phyloP scores from a whole-genome alignment of 2,797 vertebrate species.

The Tokudaia muenninki region DNA sequence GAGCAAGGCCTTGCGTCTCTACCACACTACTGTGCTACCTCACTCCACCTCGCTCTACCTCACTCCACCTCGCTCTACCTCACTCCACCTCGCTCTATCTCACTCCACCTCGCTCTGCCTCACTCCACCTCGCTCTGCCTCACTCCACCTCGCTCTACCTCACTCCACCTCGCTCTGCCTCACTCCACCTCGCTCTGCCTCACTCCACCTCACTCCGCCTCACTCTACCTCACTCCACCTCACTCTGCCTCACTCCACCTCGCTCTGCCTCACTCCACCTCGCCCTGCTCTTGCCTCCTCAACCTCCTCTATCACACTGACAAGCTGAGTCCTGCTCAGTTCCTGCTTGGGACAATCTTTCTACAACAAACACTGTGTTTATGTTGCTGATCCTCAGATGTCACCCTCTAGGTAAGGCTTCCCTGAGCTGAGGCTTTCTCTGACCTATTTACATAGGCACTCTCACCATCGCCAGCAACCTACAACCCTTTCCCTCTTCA shows the following conservation, averaged over 20 bases:
- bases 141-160: no score
- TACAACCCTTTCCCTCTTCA: neutral
- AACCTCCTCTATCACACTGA: neutral
- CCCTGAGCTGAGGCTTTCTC: neutral
- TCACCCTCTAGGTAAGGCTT: neutral
- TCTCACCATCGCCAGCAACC: neutral
- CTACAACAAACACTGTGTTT: neutral
- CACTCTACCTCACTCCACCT: rapidly evolving
- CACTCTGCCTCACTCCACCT: neutral
- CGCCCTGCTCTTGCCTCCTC: neutral
- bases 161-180: neutral
- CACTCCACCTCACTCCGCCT: no score
- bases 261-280: rapidly evolving
- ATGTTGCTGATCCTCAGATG: neutral
- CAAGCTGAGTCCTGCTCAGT: neutral
- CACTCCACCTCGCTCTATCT: rapidly evolving
- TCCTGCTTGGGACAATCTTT: neutral
- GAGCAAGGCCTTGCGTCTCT: neutral
- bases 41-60: rapidly evolving
- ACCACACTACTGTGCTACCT: no score
- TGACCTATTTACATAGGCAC: neutral
- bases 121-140: neutral
- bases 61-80: no score
- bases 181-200: rapidly evolving
- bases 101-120: no score